A percentile compares a stretch with the other conserved stretches of the same genome.
These are phyloP conservation scores for Drosophila mimetica DNA, from an alignment of 2,888 invertebrate species.

Conservation along the genomic window DNA sequence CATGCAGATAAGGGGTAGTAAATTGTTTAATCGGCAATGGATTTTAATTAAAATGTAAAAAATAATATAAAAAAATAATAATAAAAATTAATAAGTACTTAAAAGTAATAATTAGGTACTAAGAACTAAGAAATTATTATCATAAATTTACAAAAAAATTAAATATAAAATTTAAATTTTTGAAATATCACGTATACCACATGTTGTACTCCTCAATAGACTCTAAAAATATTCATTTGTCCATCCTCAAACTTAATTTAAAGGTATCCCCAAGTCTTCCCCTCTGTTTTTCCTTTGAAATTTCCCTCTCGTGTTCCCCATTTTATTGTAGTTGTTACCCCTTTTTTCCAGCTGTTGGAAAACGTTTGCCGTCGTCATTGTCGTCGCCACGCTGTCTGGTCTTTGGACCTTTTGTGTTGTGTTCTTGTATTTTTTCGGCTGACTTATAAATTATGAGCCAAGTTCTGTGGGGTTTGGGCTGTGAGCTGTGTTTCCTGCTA, in stretches of 20 bases:
- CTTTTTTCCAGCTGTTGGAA: conserved; percentile 55
- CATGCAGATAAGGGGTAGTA: background rate
- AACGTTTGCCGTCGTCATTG: conserved; percentile 49
- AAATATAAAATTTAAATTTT: too few relatives aligned
- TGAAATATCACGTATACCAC: conserved; percentile 1
- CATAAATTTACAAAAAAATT: too few relatives aligned
- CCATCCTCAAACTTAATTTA: background rate
- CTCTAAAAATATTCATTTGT: background rate
- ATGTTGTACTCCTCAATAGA: background rate
- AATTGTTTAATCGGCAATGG: background rate
- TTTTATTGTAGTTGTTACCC: conserved; percentile 51
- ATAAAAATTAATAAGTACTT: background rate
- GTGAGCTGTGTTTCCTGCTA: conserved; percentile 37
- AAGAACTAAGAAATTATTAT: too few relatives aligned
- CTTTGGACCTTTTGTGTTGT: conserved; percentile 41
- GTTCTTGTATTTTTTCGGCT: conserved; percentile 40
- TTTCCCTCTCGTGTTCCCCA: background rate
- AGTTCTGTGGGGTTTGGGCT: conserved; percentile 40
- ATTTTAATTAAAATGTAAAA: background rate
- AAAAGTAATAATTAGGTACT: too few relatives aligned
- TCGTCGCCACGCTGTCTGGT: conserved; percentile 73
- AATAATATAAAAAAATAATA: background rate
- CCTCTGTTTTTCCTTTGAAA: background rate
- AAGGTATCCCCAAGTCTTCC: conserved; percentile 13
- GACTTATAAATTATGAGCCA: conserved; percentile 75